Percentiles rank a stretch among this genome's conserved stretches.
phyloP scores from a whole-genome alignment of 2,113 vertebrate species.

The Cyanoderma ruficeps region DNA sequence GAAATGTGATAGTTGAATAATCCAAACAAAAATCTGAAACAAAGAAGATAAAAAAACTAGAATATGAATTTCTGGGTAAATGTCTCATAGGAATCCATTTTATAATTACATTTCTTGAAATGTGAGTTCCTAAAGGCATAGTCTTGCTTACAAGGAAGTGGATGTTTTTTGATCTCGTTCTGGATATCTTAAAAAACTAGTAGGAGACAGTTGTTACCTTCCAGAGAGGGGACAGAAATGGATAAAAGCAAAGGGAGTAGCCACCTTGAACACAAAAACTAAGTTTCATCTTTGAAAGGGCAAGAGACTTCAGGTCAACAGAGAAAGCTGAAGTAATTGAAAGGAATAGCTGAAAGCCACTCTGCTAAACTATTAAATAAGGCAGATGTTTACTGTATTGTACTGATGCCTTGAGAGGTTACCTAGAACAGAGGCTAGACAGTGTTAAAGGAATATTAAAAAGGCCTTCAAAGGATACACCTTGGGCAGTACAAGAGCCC shows the following conservation, averaged over 20 bases:
- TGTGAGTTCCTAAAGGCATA: neutral
- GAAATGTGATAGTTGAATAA: neutral
- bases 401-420: neutral
- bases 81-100: neutral
- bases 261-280: neutral
- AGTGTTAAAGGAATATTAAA: neutral
- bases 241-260: neutral
- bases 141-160: neutral
- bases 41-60: neutral
- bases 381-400: neutral
- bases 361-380: neutral
- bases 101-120: neutral
- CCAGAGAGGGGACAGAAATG: neutral
- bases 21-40: neutral
- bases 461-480: neutral
- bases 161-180: neutral
- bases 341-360: neutral
- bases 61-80: neutral
- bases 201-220: neutral
- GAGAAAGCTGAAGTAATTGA: neutral
- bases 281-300: neutral
- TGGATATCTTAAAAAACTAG: neutral
- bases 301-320: neutral
- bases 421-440: neutral
- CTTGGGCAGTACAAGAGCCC: neutral